phyloP scores from a whole-genome alignment of 2,113 vertebrate genomes.

The Capreolus pygargus region DNA sequence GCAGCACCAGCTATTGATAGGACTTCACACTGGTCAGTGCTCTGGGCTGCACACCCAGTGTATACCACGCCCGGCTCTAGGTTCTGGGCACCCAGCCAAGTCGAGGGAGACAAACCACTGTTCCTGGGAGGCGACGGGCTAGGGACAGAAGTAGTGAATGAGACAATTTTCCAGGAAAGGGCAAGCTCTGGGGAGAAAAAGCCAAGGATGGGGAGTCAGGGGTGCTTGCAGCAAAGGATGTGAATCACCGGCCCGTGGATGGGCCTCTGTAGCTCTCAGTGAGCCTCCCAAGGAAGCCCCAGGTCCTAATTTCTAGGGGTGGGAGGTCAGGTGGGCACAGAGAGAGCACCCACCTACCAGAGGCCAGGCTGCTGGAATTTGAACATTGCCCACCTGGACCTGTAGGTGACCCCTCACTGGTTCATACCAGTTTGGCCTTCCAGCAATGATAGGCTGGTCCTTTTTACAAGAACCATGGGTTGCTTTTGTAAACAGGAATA shows the following conservation, averaged over 20 bases:
- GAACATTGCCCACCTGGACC: neutral
- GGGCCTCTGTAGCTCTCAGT: neutral
- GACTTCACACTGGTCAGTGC: neutral
- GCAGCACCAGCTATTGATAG: neutral
- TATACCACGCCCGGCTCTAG: accelerated
- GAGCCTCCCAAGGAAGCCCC: neutral
- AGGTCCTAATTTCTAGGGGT: neutral
- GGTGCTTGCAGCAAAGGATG: neutral
- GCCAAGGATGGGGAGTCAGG: neutral
- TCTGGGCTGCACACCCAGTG: neutral
- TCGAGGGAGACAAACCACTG: neutral
- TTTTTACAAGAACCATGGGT: neutral
- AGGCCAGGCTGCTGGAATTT: neutral
- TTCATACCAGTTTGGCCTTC: neutral
- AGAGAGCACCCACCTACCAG: neutral
- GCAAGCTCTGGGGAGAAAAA: neutral
- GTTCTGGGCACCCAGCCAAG: neutral
- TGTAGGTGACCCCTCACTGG: neutral
- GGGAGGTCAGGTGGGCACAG: neutral
- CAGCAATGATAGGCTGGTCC: neutral
- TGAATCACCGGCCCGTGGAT: neutral
- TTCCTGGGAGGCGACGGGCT: neutral
- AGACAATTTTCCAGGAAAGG: neutral
- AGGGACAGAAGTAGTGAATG: neutral
- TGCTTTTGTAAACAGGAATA: neutral